Percentiles rank a stretch among this genome's conserved stretches.
These are phyloP conservation scores for Drosophila nr. perissopoda DNA, from an alignment of 2,888 invertebrate species.

Conservation along the genomic window DNA sequence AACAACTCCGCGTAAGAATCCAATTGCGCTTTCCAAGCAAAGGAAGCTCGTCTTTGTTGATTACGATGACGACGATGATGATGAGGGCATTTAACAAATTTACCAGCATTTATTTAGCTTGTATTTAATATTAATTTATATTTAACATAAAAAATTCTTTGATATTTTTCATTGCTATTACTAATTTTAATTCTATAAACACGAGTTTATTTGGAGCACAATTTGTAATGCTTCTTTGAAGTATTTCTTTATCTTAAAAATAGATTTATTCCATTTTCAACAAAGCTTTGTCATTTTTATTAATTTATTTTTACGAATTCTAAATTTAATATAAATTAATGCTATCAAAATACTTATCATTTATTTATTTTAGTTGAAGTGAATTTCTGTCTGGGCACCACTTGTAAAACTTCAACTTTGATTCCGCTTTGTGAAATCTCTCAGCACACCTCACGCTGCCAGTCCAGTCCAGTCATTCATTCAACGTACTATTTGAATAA, in stretches of 20 bases:
- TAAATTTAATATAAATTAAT: not conserved
- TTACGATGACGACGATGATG: conserved; percentile 30
- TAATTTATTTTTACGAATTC: not conserved
- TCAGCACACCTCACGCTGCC: not conserved
- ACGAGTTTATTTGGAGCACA: not conserved
- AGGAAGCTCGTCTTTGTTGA: conserved; percentile 37
- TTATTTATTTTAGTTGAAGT: conserved; percentile 1
- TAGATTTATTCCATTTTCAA: not conserved
- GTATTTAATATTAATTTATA: not conserved
- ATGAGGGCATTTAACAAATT: not conserved
- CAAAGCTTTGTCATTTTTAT: not conserved
- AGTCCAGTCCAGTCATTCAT: not conserved
- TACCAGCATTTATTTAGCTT: not conserved
- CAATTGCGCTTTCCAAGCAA: conserved; percentile 2
- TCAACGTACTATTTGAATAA: conserved; percentile 4
- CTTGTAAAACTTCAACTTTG: conserved; percentile 1
- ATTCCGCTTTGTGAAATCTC: conserved; percentile 1
- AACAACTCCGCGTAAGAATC: not conserved
- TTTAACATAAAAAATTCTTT: not conserved
- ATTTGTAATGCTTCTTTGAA: not conserved
- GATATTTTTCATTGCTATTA: not conserved
- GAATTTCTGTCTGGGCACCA: not conserved
- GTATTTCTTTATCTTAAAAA: not conserved
- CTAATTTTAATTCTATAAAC: not conserved
- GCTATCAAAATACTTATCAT: not conserved